Base-by-base conservation (phyloP, 2,797 vertebrate species). In the Cygnus olor region DNA sequence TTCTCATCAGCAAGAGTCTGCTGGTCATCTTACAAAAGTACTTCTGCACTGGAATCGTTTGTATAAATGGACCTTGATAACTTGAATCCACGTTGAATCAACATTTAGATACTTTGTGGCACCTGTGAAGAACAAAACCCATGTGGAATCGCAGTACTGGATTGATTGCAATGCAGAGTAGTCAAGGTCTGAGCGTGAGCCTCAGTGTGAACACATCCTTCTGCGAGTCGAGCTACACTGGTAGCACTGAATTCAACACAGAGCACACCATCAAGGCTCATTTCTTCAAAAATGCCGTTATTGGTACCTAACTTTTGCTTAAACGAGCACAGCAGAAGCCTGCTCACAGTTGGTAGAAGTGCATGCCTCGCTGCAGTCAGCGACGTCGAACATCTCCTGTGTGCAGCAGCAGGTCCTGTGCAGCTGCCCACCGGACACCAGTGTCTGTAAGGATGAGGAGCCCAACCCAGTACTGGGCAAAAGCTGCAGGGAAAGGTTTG, bases 351-450 rank as follows among this genome's bases (percentile, higher is more conserved):
- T 79, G 57, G 63, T 49, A 64, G 34, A 13, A 58, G 78, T 69
- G 22, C 0, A 0, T 74, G 44, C n/a, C 16, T 38, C 38, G 25
- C 22, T 71, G 57, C 42, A 57, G 19, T 78, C 25, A 19, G 77
- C 45, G 47, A 9, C 19, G 17, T 68, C 49, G 19, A 79, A 56
- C 44, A 19, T 58, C 45, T 89, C 70, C 68, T 34, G 9, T 30
- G 14, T 72, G 25, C 28, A 44, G 0, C 1, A 8, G 56, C 40
- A 44, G 54, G 56, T 63, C 45, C 85, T 82, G 63, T 63, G 63
- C 57, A n/a, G 40, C 25, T 28, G 34, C 34, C 32, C 88, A 70
- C 51, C 85, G 85, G 84, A 61, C 69, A 77, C 5, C 1, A 77
- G 65, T 13, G 38, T 25, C 54, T 73, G 27, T 65, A 38, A 22